These are phyloP conservation scores for Nysson spinosus DNA, from an alignment of 2,888 invertebrate species.

Conservation along the genomic window DNA sequence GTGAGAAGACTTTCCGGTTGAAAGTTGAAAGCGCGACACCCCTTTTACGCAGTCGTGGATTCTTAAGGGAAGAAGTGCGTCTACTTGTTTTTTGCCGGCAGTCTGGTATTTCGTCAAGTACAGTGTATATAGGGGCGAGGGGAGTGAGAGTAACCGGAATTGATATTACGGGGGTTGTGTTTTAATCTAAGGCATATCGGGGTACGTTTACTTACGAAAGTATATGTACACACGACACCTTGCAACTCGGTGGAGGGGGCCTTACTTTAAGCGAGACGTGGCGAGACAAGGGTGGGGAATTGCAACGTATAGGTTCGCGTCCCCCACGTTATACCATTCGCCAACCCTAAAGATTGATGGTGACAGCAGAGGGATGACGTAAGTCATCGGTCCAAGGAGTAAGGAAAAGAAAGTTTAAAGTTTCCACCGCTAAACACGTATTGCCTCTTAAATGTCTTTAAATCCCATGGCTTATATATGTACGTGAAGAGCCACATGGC, in stretches of 20 bases:
- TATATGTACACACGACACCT: constrained; percentile 39
- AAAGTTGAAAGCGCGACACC: constrained; percentile 22
- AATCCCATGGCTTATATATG: constrained; percentile 29
- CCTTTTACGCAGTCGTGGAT: constrained; percentile 17
- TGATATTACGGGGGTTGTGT: constrained; percentile 55
- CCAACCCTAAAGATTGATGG: constrained; percentile 65
- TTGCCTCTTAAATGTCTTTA: constrained; percentile 52
- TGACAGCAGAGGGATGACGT: constrained; percentile 56
- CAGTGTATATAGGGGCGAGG: constrained; percentile 12
- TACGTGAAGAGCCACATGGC: not conserved
- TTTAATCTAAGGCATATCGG: constrained; percentile 55
- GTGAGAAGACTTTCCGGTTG: constrained; percentile 17
- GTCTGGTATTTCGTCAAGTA: constrained; percentile 36
- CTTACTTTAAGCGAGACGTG: constrained; percentile 43
- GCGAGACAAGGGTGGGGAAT: constrained; percentile 7
- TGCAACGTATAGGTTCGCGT: constrained; percentile 26
- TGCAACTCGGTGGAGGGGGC: constrained; percentile 31
- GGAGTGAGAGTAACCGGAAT: constrained; percentile 35
- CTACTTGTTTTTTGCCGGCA: constrained; percentile 38
- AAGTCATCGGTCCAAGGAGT: constrained; percentile 59
- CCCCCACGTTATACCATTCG: constrained; percentile 20
- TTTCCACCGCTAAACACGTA: constrained; percentile 49
- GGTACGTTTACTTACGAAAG: constrained; percentile 22
- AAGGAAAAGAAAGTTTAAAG: constrained; percentile 61
- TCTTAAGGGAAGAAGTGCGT: constrained; percentile 22